Evolutionary conservation across 2,797 vertebrate species (phyloP).

Genomic region (Tadarida brasiliensis): DNA sequence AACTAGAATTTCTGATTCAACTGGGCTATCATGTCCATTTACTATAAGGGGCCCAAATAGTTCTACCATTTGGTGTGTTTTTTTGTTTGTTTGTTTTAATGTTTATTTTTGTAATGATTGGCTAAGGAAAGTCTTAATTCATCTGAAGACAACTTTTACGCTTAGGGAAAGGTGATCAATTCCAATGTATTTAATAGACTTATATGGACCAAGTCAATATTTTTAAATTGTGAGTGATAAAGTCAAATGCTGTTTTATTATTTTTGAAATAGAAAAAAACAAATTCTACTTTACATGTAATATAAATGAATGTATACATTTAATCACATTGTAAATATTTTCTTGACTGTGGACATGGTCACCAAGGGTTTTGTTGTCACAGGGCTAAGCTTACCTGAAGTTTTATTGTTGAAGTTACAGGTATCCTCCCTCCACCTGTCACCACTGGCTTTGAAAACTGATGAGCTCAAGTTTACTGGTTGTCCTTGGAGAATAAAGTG

Average conservation of each 20-base stretch:
- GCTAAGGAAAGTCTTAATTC: background rate
- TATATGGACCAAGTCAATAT: background rate
- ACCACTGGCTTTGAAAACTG: background rate
- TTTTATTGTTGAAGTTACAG: background rate
- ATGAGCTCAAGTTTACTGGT: background rate
- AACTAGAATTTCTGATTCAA: background rate
- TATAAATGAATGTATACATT: background rate
- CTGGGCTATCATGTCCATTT: background rate
- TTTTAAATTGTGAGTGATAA: background rate
- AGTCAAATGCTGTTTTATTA: background rate
- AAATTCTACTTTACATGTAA: background rate
- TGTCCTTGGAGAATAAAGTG: background rate
- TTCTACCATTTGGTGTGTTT: background rate
- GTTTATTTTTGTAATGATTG: background rate
- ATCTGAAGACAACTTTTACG: background rate
- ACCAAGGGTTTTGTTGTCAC: background rate
- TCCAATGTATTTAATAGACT: background rate
- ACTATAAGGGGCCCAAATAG: background rate
- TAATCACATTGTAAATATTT: background rate
- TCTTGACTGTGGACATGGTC: background rate
- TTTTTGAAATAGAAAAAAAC: constrained; percentile 13
- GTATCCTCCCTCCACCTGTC: background rate
- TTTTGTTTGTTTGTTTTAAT: background rate
- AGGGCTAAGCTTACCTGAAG: background rate
- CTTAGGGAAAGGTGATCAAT: background rate